Percentiles rank a stretch among this genome's conserved stretches.
Conservation (phyloP, 2,797 vertebrate species). For the Buphagus erythrorhynchus region DNA sequence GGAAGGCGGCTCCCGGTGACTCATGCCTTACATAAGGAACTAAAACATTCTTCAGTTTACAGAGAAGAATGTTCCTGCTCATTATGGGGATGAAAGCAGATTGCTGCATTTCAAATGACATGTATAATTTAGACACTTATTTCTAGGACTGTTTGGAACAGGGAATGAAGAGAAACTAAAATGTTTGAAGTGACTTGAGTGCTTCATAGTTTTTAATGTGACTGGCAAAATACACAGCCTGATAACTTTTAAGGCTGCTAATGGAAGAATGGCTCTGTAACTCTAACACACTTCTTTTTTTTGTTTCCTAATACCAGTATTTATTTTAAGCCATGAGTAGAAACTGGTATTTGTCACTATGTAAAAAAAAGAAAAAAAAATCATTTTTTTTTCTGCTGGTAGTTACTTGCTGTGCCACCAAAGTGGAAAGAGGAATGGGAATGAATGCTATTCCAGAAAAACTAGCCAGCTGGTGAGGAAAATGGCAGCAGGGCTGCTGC, state of each 20-base stretch:
- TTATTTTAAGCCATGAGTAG: slow-evolving; percentile 4
- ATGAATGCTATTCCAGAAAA: neutral
- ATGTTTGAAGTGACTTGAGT: slow-evolving; percentile 62
- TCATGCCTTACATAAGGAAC: slow-evolving; percentile 43
- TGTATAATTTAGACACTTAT: slow-evolving; percentile 68
- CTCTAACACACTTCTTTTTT: neutral
- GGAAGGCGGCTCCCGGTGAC: neutral
- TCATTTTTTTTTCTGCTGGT: neutral
- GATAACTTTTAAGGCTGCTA: neutral
- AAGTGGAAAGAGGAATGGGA: neutral
- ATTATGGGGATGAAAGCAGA: slow-evolving; percentile 65
- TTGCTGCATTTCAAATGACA: slow-evolving; percentile 53
- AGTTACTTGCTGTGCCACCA: neutral
- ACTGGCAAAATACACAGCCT: slow-evolving; percentile 21
- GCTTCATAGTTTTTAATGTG: slow-evolving; percentile 25
- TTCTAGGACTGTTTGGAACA: slow-evolving; percentile 52
- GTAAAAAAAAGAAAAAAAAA: neutral
- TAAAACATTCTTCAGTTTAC: slow-evolving; percentile 5
- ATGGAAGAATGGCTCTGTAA: slow-evolving; percentile 11
- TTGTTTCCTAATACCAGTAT: neutral
- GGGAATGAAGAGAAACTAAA: slow-evolving; percentile 47
- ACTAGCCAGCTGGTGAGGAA: neutral
- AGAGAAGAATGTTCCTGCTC: slow-evolving; percentile 46
- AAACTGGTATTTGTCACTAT: neutral
- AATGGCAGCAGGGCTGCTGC: neutral